Evolutionary conservation across 2,888 invertebrate genomes (phyloP), one percentile per base, ranked within the genome.

Genomic region (Drosophila prolongata): DNA sequence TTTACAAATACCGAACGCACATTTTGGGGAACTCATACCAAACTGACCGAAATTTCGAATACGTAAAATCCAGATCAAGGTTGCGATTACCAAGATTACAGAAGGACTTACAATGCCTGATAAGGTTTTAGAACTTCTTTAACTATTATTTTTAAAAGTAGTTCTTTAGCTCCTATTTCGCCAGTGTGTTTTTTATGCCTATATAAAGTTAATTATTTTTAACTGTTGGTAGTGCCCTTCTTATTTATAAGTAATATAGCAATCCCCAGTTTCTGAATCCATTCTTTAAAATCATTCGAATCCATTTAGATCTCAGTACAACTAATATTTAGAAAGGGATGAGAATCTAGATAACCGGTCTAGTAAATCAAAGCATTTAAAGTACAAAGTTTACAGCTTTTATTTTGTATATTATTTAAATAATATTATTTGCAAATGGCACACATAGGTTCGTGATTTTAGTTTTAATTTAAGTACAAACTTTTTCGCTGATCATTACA

Each of bases 391-490:
- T 50, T 54, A 54, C 27, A 61, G n/a, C n/a, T 47, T 65, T 65
- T 55, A 74, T 66, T 74, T 38, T 9, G 24, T 72, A 54, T 50
- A 55, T 34, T 56, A 42, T 47, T 59, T 40, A 54, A 56, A 65
- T 66, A 74, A 60, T 73, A 65, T 61, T 46, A 56, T 55, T 73
- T 80, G 72, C 72, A 70, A 78, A 81, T 86, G 80, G 78, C 80
- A 88, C 84, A 78, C 83, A 19, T 30, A 16, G 52, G 35, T 54
- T 62, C 38, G 14, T 60, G 14, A 34, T 9, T 52, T 24, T 56
- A 34, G 35, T 38, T 52, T 80, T 86, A 86, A 86, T 52, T 80
- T 86, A 86, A 86, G 82, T 87, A 87, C 82, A 77, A 76, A 68
- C 64, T 4, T 49, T 44, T 52, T 65, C 68, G 61, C 54, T 47